These are phyloP conservation scores for Brotula barbata DNA, from an alignment of 2,797 vertebrate genomes.

Conservation along the genomic window DNA sequence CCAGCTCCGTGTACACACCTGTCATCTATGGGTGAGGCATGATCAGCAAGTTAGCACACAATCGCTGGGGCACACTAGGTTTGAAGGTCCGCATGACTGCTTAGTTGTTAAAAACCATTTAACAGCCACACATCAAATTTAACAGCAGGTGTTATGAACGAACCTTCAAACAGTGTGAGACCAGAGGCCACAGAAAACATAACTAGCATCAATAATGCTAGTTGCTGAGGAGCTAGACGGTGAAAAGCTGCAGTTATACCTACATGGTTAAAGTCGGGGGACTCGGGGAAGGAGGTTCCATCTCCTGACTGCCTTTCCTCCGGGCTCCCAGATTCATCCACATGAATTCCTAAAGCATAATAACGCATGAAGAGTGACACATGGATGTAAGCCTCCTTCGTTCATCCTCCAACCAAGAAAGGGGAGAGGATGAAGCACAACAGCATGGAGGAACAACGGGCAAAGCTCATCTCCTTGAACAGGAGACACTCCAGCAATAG, in stretches of 20 bases:
- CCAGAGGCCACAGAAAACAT: slow-evolving; percentile 42
- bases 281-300: slow-evolving; percentile 96
- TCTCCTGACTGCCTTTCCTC: slow-evolving; percentile 97
- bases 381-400: slow-evolving; percentile 44
- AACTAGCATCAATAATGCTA: slow-evolving; percentile 37
- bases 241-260: slow-evolving; percentile 62
- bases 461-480: slow-evolving; percentile 26
- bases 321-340: slow-evolving; percentile 84
- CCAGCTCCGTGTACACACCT: slow-evolving; percentile 92
- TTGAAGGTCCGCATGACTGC: slow-evolving; percentile 53
- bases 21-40: slow-evolving; percentile 88
- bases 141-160: slow-evolving; percentile 15
- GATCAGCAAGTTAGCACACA: slow-evolving; percentile 70
- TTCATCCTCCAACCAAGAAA: slow-evolving; percentile 42
- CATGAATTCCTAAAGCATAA: slow-evolving; percentile 83
- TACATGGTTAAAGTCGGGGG: slow-evolving; percentile 92
- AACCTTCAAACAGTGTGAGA: slow-evolving; percentile 64
- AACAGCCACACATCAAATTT: background rate
- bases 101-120: background rate
- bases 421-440: slow-evolving; percentile 55
- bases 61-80: slow-evolving; percentile 11
- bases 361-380: slow-evolving; percentile 70
- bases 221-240: slow-evolving; percentile 23
- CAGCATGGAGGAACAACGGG: slow-evolving; percentile 28
- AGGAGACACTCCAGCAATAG: slow-evolving; percentile 27